Percentiles rank a stretch among this genome's conserved stretches.
These are phyloP conservation scores for Dasysyrphus tricinctus DNA, from an alignment of 2,888 invertebrate genomes.

Conservation along the genomic window DNA sequence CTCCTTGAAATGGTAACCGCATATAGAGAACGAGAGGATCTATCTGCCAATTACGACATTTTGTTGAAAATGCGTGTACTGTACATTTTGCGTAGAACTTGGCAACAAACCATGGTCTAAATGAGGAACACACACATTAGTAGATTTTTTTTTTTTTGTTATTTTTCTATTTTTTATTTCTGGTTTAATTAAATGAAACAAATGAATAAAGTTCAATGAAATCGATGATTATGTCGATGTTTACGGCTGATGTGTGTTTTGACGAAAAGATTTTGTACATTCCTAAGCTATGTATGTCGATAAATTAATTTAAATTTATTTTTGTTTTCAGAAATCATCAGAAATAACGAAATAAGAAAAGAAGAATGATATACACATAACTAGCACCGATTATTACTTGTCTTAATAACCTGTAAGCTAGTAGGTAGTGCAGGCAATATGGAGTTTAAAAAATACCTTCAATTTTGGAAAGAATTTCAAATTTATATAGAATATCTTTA, in stretches of 20 bases:
- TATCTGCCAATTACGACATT: slow-evolving; percentile 68
- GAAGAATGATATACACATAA: too few species aligned
- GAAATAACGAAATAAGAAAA: too few species aligned
- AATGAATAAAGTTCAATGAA: slow-evolving; percentile 71
- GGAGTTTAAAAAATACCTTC: too few species aligned
- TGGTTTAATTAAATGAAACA: slow-evolving; percentile 29
- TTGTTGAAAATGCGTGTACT: slow-evolving; percentile 71
- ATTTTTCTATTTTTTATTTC: slow-evolving; percentile 12
- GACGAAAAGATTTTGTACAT: background rate
- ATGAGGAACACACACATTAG: slow-evolving; percentile 53
- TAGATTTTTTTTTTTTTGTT: background rate
- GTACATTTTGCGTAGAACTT: slow-evolving; percentile 70
- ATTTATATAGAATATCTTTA: too few species aligned
- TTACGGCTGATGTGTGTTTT: slow-evolving; percentile 8
- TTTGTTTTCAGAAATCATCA: too few species aligned
- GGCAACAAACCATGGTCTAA: slow-evolving; percentile 62
- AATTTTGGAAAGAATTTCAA: too few species aligned
- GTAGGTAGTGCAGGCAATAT: too few species aligned
- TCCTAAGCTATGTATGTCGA: background rate
- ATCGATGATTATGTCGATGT: slow-evolving; percentile 62
- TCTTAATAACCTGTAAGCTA: too few species aligned
- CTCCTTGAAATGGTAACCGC: background rate
- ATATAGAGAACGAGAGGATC: slow-evolving; percentile 30
- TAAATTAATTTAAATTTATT: background rate
- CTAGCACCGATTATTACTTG: too few species aligned